These are phyloP conservation scores for Caenorhabditis afra DNA, from an alignment of 2,888 invertebrate genomes.

Conservation along the genomic window DNA sequence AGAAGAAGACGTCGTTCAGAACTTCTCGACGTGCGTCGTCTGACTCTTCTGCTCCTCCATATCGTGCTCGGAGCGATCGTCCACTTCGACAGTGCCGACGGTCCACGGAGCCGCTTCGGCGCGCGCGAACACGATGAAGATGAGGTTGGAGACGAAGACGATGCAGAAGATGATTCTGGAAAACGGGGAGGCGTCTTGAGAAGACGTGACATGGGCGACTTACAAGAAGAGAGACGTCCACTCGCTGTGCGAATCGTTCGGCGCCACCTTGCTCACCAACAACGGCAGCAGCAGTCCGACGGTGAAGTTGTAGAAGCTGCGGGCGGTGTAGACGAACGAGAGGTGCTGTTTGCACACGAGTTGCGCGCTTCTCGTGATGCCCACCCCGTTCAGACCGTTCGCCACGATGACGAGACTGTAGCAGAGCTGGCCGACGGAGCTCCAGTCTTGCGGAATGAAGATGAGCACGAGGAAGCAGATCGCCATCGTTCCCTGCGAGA, in stretches of 20 bases:
- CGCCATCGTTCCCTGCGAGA: conserved; percentile 62
- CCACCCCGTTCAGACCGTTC: conserved; percentile 64
- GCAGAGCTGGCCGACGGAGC: conserved; percentile 56
- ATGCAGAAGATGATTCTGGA: conserved; percentile 62
- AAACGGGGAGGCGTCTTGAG: conserved; percentile 2
- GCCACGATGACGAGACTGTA: conserved; percentile 63
- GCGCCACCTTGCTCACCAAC: conserved; percentile 56
- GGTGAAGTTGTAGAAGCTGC: conserved; percentile 47
- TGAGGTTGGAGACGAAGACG: conserved; percentile 61
- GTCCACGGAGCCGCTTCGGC: conserved; percentile 63
- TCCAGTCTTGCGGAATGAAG: conserved; percentile 59
- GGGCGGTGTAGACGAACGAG: conserved; percentile 58
- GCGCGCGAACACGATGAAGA: conserved; percentile 60
- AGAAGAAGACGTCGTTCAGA: conserved; percentile 17
- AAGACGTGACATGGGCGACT: too few relatives aligned
- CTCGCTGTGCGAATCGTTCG: conserved; percentile 59
- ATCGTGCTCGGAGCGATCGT: conserved; percentile 48
- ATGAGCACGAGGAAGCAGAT: conserved; percentile 60
- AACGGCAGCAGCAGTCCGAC: conserved; percentile 60
- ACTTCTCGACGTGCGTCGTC: conserved; percentile 29
- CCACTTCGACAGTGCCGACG: conserved; percentile 55
- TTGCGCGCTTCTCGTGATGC: conserved; percentile 62
- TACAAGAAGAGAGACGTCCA: conserved; percentile 61
- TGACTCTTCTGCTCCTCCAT: conserved; percentile 47
- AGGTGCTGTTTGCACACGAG: conserved; percentile 63